Conservation (phyloP, 2,888 invertebrate genomes). For the Cerastis leucographa region DNA sequence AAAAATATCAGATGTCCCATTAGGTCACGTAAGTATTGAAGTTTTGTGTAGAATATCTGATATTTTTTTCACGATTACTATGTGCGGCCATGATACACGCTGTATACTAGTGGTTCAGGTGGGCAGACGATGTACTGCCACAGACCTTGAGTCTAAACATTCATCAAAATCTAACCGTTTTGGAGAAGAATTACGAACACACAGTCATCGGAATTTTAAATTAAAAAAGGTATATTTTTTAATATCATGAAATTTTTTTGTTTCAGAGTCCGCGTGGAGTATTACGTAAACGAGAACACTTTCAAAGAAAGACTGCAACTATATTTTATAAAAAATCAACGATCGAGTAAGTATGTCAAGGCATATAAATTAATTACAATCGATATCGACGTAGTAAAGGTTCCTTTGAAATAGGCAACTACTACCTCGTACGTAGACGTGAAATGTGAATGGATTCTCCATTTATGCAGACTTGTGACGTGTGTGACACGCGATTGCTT, state of each 20-base stretch:
- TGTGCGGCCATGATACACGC: neutral
- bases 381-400: neutral
- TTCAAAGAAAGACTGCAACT: slow-evolving; percentile 99
- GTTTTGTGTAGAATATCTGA: neutral
- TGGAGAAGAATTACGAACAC: neutral
- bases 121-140: neutral
- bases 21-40: neutral
- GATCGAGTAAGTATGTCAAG: slow-evolving; percentile 96
- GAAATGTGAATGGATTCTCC: neutral
- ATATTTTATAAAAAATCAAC: slow-evolving; percentile 99
- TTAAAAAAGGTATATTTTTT: neutral
- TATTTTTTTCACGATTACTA: too few relatives aligned
- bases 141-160: neutral
- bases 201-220: neutral
- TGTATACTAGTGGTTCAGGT: neutral
- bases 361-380: neutral
- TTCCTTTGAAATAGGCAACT: neutral
- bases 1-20: neutral
- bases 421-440: neutral
- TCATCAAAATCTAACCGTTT: neutral
- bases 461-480: neutral
- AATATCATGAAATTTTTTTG: slow-evolving; percentile 74
- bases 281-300: slow-evolving; percentile 99
- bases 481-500: neutral
- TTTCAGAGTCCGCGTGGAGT: slow-evolving; percentile 99